phyloP scores from a whole-genome alignment of 37 sponge, comb jelly and placozoan genomes.

The Cladorhizidae sp. region DNA sequence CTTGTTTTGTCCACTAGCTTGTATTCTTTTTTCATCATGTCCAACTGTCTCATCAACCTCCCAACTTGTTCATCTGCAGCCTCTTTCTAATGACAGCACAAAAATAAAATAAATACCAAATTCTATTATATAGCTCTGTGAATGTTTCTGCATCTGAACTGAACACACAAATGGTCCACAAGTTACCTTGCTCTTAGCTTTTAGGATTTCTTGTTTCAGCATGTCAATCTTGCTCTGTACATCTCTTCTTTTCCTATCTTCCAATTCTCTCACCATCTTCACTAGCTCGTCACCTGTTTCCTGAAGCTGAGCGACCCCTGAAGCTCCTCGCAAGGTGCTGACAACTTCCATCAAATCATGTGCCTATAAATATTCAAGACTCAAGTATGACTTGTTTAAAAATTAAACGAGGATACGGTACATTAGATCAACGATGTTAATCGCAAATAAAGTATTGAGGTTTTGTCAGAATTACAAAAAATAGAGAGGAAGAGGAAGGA shows the following conservation, averaged over 20 bases:
- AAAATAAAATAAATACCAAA: background rate
- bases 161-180: background rate
- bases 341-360: slow-evolving; percentile 5
- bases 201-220: slow-evolving; percentile 27
- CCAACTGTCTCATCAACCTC: slow-evolving; percentile 29
- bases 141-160: background rate
- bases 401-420: too few relatives aligned
- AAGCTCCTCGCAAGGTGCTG: background rate
- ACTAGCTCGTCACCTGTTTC: slow-evolving; percentile 9
- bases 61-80: slow-evolving; percentile 1
- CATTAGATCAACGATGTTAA: too few relatives aligned
- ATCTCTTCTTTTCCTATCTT: background rate
- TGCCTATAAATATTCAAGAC: background rate
- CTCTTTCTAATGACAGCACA: slow-evolving; percentile 13
- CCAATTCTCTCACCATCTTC: slow-evolving; percentile 12
- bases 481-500: too few relatives aligned
- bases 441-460: too few relatives aligned
- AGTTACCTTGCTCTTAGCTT: slow-evolving; percentile 18
- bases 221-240: slow-evolving; percentile 21
- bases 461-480: too few relatives aligned
- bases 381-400: too few relatives aligned
- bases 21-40: slow-evolving; percentile 48
- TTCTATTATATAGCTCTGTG: background rate
- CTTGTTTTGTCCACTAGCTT: slow-evolving; percentile 64
- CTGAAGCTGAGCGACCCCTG: slow-evolving; percentile 13